Base-by-base conservation (phyloP, 2,888 invertebrate species). In the Nomada hirtipes region DNA sequence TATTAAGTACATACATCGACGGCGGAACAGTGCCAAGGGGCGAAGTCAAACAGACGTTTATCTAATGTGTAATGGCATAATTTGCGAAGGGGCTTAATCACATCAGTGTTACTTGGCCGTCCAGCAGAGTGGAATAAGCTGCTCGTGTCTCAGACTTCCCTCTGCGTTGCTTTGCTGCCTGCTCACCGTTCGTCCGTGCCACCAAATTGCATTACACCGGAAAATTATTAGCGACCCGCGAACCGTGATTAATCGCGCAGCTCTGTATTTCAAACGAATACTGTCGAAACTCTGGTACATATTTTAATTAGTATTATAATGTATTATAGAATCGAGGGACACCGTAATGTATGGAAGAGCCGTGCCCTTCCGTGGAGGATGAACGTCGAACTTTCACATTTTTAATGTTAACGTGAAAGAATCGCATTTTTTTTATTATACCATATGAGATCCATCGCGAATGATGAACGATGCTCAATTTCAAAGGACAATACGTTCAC, bases 121-220 rank as follows among this genome's bases (percentile, higher is more conserved):
- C 86, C 91, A 91, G 76, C 91, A 87, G 90, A 86, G 90, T 89
- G 91, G 92, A 93, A 93, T 93, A 92, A 93, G 92, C 92, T 89
- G 91, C 92, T 93, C 91, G 89, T 85, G 89, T 90, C 90, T 90
- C 88, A 86, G 89, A 89, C 89, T 84, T 88, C 86, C 84, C 85
- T 86, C 85, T 82, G 79, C 76, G 81, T 75, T 73, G 76, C 57
- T 44, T 20, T 52, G 50, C 77, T 69, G 67, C 76, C 73, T 67
- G 79, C 79, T 86, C 75, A 73, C 71, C 83, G 83, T 79, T 81
- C 68, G 78, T 73, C 82, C 76, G 82, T 78, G 78, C 74, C 87
- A 86, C 85, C 86, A 89, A 91, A 91, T 91, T 90, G 78, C 86
- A 83, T 89, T 89, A 89, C 77, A 73, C 83, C 73, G 78, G 84